A percentile compares a stretch with the other conserved stretches of the same genome.
These are phyloP conservation scores for Isaurus tuberculatus DNA, from an alignment of 92 coral and sea anemone genomes.

Conservation along the genomic window DNA sequence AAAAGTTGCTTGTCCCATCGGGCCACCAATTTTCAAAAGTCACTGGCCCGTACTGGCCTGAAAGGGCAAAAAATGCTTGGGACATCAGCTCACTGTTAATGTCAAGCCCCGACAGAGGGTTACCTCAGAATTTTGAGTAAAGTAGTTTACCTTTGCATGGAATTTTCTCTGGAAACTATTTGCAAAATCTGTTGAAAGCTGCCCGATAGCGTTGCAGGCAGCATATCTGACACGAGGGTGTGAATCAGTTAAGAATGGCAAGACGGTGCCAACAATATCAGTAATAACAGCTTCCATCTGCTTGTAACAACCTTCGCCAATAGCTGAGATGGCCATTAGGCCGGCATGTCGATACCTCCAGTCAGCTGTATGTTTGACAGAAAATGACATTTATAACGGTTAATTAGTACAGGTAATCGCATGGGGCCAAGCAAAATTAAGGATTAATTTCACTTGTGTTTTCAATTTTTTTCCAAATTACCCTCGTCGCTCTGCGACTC, in stretches of 20 bases:
- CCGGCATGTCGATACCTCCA: slow-evolving; percentile 99
- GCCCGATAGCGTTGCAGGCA: slow-evolving; percentile 98
- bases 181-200: slow-evolving; percentile 99
- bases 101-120: too few relatives aligned
- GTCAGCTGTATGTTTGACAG: slow-evolving; percentile 65
- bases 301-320: slow-evolving; percentile 97
- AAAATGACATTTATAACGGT: not conserved
- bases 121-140: too few relatives aligned
- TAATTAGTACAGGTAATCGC: not conserved
- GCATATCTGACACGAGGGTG: slow-evolving; percentile 98
- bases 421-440: too few relatives aligned
- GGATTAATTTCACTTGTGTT: too few relatives aligned
- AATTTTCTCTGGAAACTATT: slow-evolving; percentile 93
- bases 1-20: too few relatives aligned
- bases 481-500: too few relatives aligned
- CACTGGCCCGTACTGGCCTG: too few relatives aligned
- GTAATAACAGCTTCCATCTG: slow-evolving; percentile 86
- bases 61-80: too few relatives aligned
- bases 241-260: slow-evolving; percentile 86
- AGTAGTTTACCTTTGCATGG: slow-evolving; percentile 76
- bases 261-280: slow-evolving; percentile 80
- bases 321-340: slow-evolving; percentile 96
- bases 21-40: too few relatives aligned
- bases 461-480: too few relatives aligned
- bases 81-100: too few relatives aligned